These are phyloP conservation scores for Leptodactylus fallax DNA, from an alignment of 2,797 vertebrate genomes.

Conservation along the genomic window DNA sequence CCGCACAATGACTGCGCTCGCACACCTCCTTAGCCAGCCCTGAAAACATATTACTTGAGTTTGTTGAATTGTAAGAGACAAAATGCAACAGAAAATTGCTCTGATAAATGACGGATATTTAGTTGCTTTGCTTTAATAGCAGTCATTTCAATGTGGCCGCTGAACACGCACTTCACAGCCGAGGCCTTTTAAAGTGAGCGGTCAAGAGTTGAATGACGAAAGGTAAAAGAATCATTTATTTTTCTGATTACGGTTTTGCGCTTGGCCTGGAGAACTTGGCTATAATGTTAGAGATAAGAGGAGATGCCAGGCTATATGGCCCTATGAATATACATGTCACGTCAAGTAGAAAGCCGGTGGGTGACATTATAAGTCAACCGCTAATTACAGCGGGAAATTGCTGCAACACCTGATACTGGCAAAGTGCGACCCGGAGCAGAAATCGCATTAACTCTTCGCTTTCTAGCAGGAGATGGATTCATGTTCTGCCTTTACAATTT, in stretches of 20 bases:
- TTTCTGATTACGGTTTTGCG: constrained; percentile 37
- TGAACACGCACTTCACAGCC: constrained; percentile 7
- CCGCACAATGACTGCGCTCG: background rate
- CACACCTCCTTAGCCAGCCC: background rate
- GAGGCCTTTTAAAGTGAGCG: constrained; percentile 49
- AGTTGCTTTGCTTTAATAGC: constrained; percentile 50
- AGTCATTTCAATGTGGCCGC: constrained; percentile 50
- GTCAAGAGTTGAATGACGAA: constrained; percentile 55
- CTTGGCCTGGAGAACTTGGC: background rate
- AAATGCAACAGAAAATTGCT: constrained; percentile 53
- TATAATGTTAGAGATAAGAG: constrained; percentile 1
- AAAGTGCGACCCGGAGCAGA: background rate
- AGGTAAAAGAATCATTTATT: constrained; percentile 56
- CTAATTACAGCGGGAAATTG: constrained; percentile 31
- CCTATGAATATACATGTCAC: background rate
- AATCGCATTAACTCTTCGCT: background rate
- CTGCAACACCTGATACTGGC: background rate
- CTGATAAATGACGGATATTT: constrained; percentile 57
- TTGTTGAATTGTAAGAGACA: constrained; percentile 34
- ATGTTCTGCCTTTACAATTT: background rate
- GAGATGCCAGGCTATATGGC: background rate
- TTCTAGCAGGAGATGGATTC: background rate
- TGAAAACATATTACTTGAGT: constrained; percentile 36
- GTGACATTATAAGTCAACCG: background rate
- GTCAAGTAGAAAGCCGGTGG: background rate